Base-by-base conservation (phyloP, 1,140 invertebrate genomes). In the Hyposmocoma kahamanoa region DNA sequence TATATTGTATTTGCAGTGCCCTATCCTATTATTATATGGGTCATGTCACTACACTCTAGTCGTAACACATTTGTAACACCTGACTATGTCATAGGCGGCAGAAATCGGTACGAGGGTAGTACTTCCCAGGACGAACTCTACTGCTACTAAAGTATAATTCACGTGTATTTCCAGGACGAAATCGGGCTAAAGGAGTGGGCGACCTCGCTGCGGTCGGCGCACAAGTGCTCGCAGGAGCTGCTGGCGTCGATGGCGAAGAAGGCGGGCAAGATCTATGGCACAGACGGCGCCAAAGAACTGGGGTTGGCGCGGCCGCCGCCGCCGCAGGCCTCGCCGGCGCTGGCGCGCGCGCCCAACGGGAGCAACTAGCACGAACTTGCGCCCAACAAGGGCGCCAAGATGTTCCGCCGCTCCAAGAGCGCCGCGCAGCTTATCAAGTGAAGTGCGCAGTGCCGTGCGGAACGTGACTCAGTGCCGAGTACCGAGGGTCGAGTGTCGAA, bases 131-230 rank as follows among this genome's bases (percentile, higher is more conserved):
- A n/a, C n/a, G n/a, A n/a, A n/a, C n/a, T n/a, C n/a, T n/a, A n/a
- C n/a, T n/a, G n/a, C n/a, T n/a, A n/a, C n/a, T n/a, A n/a, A n/a
- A n/a, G n/a, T n/a, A n/a, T n/a, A n/a, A n/a, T n/a, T n/a, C n/a
- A n/a, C n/a, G n/a, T n/a, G 39, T 10, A 18, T 48, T 87, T 84
- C n/a, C 77, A 97, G 95, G 96, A 97, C 80, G 96, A 97, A 89
- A 97, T 97, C 67, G 96, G 95, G 41, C 89, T 98, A 53, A 97
- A 97, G 71, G 97, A 98, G 86, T 98, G 97, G 97, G 91, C 96
- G 17, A 89, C 93, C 22, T 97, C 96, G 5, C 83, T 98, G 39
- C 91, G 95, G 55, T 93, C 94, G 2, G 95, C 97, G 15, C 96
- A 98, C 87, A 97, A 97, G 86, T 91, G 93, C 69, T 97, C 96